phyloP scores from a whole-genome alignment of 1,140 invertebrate genomes.

The Meloidogyne exigua region DNA sequence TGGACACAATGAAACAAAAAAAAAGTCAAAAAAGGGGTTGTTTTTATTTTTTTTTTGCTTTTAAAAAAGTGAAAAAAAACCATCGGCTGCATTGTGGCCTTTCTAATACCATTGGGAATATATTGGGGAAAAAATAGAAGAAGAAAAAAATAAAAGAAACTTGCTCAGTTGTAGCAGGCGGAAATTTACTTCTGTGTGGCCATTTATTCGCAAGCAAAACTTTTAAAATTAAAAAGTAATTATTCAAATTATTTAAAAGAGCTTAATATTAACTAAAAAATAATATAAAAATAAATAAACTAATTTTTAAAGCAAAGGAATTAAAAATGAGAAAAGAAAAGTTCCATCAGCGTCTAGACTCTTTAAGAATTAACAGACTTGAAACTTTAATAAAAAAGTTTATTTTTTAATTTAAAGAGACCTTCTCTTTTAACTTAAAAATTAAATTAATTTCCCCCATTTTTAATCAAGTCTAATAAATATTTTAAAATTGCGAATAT shows the following conservation, averaged over 20 bases:
- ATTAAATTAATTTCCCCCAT: neutral
- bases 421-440: neutral
- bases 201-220: neutral
- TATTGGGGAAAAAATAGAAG: neutral
- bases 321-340: too few relatives aligned
- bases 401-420: neutral
- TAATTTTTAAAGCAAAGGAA: too few relatives aligned
- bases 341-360: too few relatives aligned
- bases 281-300: too few relatives aligned
- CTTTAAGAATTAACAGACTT: neutral
- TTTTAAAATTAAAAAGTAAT: neutral
- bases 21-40: neutral
- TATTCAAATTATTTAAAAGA: too few relatives aligned
- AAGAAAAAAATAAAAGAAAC: neutral
- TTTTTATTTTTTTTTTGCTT: constrained; percentile 2
- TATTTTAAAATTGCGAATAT: neutral
- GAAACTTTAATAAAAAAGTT: neutral
- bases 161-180: neutral
- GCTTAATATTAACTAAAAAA: too few relatives aligned
- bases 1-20: neutral
- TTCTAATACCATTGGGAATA: neutral
- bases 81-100: neutral
- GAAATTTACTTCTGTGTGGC: neutral
- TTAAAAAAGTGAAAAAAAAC: neutral
- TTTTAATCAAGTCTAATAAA: neutral